These are phyloP conservation scores for Thalassarche chlororhynchos DNA, from an alignment of 2,113 vertebrate species.

Conservation along the genomic window DNA sequence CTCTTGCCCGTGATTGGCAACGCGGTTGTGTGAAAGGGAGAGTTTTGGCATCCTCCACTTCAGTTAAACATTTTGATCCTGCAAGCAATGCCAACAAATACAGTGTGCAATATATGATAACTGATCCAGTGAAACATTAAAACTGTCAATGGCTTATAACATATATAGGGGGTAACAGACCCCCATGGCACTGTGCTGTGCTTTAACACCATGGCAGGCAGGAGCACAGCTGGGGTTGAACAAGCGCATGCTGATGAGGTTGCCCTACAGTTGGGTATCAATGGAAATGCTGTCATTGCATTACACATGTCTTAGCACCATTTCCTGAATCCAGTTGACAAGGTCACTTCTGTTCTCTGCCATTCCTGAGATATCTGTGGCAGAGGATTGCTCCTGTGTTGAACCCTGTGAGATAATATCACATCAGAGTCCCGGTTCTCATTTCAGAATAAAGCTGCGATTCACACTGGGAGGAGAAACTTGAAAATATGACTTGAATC, in stretches of 20 bases:
- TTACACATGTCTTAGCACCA: not conserved
- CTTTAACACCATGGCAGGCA: not conserved
- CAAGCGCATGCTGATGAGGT: not conserved
- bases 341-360: not conserved
- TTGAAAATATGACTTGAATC: not conserved
- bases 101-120: not conserved
- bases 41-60: not conserved
- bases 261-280: not conserved
- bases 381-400: not conserved
- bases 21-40: accelerated
- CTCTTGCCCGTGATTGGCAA: not conserved
- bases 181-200: not conserved
- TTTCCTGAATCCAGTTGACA: not conserved
- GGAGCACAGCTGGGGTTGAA: not conserved
- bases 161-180: not conserved
- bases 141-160: not conserved
- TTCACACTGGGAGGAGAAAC: not conserved
- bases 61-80: not conserved
- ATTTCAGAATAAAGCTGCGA: not conserved
- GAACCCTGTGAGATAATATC: not conserved
- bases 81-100: not conserved
- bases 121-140: not conserved
- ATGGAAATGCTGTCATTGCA: not conserved
- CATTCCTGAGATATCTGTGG: not conserved
- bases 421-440: not conserved